A percentile compares a stretch with the other conserved stretches of the same genome.
These are phyloP conservation scores for Shinisaurus crocodilurus DNA, from an alignment of 2,113 vertebrate genomes.

Conservation along the genomic window DNA sequence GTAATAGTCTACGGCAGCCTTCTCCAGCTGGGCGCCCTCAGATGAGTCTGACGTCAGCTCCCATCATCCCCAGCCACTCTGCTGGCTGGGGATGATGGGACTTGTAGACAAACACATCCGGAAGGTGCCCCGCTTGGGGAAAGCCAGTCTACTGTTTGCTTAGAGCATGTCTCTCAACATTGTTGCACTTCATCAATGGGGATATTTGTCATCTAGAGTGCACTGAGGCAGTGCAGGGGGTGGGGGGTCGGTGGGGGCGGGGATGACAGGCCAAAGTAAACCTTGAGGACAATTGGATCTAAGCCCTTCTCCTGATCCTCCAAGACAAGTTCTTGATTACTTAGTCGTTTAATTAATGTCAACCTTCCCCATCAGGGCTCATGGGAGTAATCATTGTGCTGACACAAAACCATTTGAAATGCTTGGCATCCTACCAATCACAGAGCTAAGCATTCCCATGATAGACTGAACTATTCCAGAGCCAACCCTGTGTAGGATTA, in stretches of 20 bases:
- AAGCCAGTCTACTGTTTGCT: slow-evolving; percentile 37
- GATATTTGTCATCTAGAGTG: slow-evolving; percentile 33
- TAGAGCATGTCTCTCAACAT: slow-evolving; percentile 46
- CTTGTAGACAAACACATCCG: no score
- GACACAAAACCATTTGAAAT: slow-evolving; percentile 79
- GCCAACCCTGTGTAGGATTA: slow-evolving; percentile 74
- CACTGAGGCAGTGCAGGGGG: slow-evolving; percentile 44
- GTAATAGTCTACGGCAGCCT: background rate
- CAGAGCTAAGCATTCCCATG: slow-evolving; percentile 75
- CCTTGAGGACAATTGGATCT: slow-evolving; percentile 58
- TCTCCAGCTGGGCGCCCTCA: no score
- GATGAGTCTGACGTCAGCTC: no score
- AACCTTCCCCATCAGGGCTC: slow-evolving; percentile 58
- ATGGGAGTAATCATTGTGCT: slow-evolving; percentile 72
- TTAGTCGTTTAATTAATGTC: slow-evolving; percentile 76
- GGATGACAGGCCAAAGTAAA: slow-evolving; percentile 49
- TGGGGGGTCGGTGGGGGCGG: slow-evolving; percentile 18
- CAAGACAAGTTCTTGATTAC: slow-evolving; percentile 70
- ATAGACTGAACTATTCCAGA: slow-evolving; percentile 65
- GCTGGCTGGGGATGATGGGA: no score
- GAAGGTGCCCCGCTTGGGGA: no score
- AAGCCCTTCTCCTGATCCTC: slow-evolving; percentile 49
- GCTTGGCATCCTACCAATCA: slow-evolving; percentile 77
- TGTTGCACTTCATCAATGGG: slow-evolving; percentile 51
- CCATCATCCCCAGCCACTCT: no score